phyloP scores from a whole-genome alignment of 2,797 vertebrate genomes.

The Danio kyathit region DNA sequence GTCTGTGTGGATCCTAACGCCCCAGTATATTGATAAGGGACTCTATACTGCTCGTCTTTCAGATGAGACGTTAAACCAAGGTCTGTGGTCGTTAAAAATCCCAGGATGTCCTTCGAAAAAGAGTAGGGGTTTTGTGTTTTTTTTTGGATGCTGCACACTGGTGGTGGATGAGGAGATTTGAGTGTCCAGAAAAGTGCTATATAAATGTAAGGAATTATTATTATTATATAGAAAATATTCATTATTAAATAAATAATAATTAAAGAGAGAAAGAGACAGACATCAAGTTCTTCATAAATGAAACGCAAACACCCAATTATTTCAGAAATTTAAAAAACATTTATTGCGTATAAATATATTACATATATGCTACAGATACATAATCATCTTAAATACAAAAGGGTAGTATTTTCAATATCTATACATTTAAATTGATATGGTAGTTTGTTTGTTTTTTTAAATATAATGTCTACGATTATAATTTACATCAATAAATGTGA shows the following conservation, averaged over 20 bases:
- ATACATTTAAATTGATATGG: conserved; percentile 99
- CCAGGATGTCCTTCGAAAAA: no score
- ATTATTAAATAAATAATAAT: not conserved
- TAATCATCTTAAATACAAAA: conserved; percentile 99
- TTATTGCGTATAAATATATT: conserved; percentile 99
- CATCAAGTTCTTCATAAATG: not conserved
- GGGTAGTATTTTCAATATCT: conserved; percentile 99
- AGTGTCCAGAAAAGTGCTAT: no score
- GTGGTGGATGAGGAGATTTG: no score
- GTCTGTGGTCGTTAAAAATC: no score
- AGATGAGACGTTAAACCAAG: no score
- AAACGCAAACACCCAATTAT: conserved; percentile 69
- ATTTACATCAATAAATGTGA: conserved; percentile 90
- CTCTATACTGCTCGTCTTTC: no score
- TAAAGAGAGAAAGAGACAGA: not conserved
- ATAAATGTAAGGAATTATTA: no score
- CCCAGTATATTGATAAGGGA: no score
- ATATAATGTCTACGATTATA: conserved; percentile 99
- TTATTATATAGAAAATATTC: no score
- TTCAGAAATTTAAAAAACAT: conserved; percentile 95
- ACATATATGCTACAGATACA: conserved; percentile 99
- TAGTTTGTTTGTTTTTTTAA: conserved; percentile 89
- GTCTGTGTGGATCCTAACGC: no score
- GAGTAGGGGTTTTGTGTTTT: no score
- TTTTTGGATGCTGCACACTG: no score